These are phyloP conservation scores for Pangasianodon hypophthalmus DNA, from an alignment of 2,113 vertebrate species.

Conservation along the genomic window DNA sequence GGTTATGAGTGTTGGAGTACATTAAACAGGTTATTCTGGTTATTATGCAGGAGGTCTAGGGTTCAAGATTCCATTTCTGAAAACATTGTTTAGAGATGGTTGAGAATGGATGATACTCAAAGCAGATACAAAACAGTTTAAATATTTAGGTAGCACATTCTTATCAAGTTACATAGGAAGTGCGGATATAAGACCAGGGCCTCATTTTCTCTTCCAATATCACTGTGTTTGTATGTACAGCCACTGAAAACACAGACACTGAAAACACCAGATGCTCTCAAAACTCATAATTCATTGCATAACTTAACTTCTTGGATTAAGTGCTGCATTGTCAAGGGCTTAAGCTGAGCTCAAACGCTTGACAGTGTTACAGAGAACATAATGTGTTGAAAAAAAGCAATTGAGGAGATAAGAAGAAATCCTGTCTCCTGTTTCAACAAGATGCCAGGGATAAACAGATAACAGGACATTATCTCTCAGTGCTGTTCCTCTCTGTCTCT, in stretches of 20 bases:
- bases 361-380: slow-evolving; percentile 45
- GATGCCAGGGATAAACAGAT: slow-evolving; percentile 56
- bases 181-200: not conserved
- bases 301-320: slow-evolving; percentile 43
- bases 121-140: not conserved
- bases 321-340: slow-evolving; percentile 46
- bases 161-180: not conserved
- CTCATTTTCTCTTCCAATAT: not conserved
- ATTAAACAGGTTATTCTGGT: not conserved
- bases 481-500: slow-evolving; percentile 44
- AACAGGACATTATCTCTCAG: slow-evolving; percentile 55
- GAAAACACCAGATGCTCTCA: not conserved
- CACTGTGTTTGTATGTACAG: not conserved
- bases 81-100: not conserved
- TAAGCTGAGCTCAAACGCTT: slow-evolving; percentile 38
- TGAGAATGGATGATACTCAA: not conserved
- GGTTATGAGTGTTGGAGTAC: not conserved
- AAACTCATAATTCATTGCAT: slow-evolving; percentile 1
- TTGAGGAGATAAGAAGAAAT: slow-evolving; percentile 54
- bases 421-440: slow-evolving; percentile 53
- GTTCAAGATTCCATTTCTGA: not conserved
- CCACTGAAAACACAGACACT: not conserved
- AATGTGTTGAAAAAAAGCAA: slow-evolving; percentile 45
- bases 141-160: not conserved
- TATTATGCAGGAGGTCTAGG: not conserved